A percentile compares a stretch with the other conserved stretches of the same genome.
phyloP scores from a whole-genome alignment of 2,113 vertebrate species.

The Petrocephalus microphthalmus region DNA sequence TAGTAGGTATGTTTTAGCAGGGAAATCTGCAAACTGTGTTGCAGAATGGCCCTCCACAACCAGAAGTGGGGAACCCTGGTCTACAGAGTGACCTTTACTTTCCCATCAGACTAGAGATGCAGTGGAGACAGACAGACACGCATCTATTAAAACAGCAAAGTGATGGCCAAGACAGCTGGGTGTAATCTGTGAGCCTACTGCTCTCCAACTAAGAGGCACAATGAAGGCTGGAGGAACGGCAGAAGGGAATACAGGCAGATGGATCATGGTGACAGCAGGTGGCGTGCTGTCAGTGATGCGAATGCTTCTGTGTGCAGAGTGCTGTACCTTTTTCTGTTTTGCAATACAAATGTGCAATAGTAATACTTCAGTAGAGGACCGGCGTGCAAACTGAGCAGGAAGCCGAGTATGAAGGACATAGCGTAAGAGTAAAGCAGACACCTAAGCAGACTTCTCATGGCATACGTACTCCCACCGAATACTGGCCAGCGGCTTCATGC shows the following conservation, averaged over 20 bases:
- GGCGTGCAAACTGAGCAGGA: background rate
- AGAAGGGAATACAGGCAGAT: background rate
- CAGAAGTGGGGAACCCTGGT: no score
- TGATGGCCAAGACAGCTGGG: constrained; percentile 16
- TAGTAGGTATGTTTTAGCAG: no score
- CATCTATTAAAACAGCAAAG: constrained; percentile 28
- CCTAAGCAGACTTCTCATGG: background rate
- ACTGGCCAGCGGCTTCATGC: background rate
- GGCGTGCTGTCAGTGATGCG: background rate
- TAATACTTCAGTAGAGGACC: background rate
- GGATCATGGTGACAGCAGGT: background rate
- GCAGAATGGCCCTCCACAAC: no score
- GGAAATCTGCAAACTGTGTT: no score
- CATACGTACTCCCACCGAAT: background rate
- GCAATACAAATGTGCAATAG: background rate
- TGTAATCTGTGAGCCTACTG: background rate
- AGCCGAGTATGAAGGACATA: background rate
- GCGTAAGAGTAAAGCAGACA: background rate
- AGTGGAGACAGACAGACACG: constrained; percentile 29
- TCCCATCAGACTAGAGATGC: constrained; percentile 32
- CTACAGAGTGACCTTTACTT: constrained; percentile 32
- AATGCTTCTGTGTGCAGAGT: background rate
- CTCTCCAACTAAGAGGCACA: background rate
- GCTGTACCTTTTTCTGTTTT: background rate
- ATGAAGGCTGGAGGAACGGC: constrained; percentile 8